Conservation (phyloP, 1,140 invertebrate genomes). For the Tetraneura akinire region DNA sequence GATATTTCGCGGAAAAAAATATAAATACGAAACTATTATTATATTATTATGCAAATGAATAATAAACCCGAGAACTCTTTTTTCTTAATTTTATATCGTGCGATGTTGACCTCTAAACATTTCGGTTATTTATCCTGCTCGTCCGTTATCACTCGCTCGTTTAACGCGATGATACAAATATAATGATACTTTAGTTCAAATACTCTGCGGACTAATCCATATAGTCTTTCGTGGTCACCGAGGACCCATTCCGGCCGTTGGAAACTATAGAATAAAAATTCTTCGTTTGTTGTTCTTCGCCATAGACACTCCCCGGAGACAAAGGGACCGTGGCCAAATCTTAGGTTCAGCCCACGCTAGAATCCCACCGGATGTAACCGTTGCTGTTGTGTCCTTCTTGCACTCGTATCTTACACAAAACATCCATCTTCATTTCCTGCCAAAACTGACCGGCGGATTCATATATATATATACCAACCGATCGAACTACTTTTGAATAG, state of each 20-base stretch:
- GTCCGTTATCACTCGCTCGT: slow-evolving; percentile 32
- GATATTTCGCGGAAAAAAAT: no score
- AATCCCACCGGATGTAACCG: slow-evolving; percentile 23
- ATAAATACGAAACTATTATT: no score
- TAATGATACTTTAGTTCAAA: slow-evolving; percentile 23
- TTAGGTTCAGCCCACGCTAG: neutral
- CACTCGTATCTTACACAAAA: neutral
- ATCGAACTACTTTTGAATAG: slow-evolving; percentile 21
- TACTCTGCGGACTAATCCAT: slow-evolving; percentile 28
- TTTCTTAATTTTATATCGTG: neutral
- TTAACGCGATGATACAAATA: slow-evolving; percentile 22
- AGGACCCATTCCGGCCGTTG: slow-evolving; percentile 1
- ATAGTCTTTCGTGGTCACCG: neutral
- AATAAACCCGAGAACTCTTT: no score
- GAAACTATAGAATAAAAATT: slow-evolving; percentile 20
- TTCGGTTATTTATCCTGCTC: slow-evolving; percentile 23
- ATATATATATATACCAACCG: neutral
- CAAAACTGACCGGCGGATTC: neutral
- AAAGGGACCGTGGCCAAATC: neutral
- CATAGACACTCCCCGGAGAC: neutral
- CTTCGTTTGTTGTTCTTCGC: slow-evolving; percentile 21
- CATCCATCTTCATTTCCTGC: slow-evolving; percentile 41
- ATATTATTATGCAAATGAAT: no score
- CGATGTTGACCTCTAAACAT: neutral
- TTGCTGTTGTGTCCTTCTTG: neutral